These are phyloP conservation scores for Galerucella nymphaeae DNA, from an alignment of 2,888 invertebrate genomes.

Conservation along the genomic window DNA sequence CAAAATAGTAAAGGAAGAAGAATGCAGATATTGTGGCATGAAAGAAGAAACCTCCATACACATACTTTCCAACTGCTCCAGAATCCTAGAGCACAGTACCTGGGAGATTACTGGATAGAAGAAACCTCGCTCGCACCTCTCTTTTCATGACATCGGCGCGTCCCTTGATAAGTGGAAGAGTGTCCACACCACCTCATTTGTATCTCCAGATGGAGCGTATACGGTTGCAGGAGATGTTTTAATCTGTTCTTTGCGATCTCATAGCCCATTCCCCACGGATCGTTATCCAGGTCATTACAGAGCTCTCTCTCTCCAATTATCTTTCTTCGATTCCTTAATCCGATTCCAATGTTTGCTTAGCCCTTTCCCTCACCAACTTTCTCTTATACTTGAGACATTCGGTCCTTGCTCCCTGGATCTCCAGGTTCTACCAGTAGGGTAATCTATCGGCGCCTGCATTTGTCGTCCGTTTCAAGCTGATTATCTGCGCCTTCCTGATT, in stretches of 20 bases:
- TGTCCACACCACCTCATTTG: background rate
- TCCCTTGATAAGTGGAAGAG: background rate
- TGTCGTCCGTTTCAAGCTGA: background rate
- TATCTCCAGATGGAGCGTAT: background rate
- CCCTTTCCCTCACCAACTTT: background rate
- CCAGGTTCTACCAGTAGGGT: constrained; percentile 9
- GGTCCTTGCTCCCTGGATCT: background rate
- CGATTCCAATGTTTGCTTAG: background rate
- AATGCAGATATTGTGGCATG: no score
- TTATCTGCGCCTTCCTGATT: background rate
- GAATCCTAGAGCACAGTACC: constrained; percentile 30
- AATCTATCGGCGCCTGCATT: background rate
- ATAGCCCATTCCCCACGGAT: no score
- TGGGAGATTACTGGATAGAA: no score
- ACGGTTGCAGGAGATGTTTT: background rate
- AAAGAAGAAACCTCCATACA: no score
- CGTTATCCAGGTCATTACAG: constrained; percentile 21
- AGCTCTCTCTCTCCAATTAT: constrained; percentile 24
- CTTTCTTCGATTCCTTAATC: constrained; percentile 11
- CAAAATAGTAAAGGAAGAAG: no score
- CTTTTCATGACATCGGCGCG: background rate
- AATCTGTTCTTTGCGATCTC: constrained; percentile 14
- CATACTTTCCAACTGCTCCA: no score
- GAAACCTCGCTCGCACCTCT: constrained; percentile 10
- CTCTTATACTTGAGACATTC: constrained; percentile 1